Conservation (phyloP, 1,140 invertebrate species). For the Plodia interpunctella region DNA sequence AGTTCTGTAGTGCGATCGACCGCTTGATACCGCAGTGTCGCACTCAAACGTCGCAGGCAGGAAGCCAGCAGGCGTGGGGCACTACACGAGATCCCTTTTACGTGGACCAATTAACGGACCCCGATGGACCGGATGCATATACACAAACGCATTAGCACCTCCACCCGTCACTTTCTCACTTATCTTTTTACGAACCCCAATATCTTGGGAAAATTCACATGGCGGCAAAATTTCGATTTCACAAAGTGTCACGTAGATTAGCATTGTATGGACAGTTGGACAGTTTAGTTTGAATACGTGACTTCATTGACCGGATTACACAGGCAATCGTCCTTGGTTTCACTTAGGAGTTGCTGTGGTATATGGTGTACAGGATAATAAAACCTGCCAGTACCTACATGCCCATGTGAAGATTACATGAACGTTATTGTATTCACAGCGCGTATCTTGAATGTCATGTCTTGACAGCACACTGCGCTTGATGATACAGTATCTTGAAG, state of each 20-base stretch:
- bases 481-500: not conserved
- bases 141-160: constrained; percentile 72
- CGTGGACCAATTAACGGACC: constrained; percentile 72
- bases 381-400: constrained; percentile 33
- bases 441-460: constrained; percentile 29
- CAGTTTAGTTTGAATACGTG: constrained; percentile 20
- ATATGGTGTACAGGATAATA: constrained; percentile 43
- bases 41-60: constrained; percentile 38
- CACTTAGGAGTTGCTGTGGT: constrained; percentile 31
- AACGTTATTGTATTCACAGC: constrained; percentile 44
- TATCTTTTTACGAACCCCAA: constrained; percentile 62
- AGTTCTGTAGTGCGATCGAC: constrained; percentile 16
- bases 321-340: constrained; percentile 41
- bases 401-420: constrained; percentile 31
- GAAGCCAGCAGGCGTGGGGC: constrained; percentile 44
- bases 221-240: constrained; percentile 21
- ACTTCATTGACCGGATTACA: constrained; percentile 37
- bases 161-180: constrained; percentile 59
- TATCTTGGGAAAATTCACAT: constrained; percentile 36
- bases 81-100: constrained; percentile 75
- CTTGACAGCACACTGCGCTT: not conserved
- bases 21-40: constrained; percentile 25
- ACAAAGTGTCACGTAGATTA: constrained; percentile 19
- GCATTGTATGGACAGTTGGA: constrained; percentile 9
- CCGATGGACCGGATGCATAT: constrained; percentile 66